Evolutionary conservation across 2,888 invertebrate species (phyloP), one percentile per base, ranked within the genome.

Genomic region (Andrena trimmerana): DNA sequence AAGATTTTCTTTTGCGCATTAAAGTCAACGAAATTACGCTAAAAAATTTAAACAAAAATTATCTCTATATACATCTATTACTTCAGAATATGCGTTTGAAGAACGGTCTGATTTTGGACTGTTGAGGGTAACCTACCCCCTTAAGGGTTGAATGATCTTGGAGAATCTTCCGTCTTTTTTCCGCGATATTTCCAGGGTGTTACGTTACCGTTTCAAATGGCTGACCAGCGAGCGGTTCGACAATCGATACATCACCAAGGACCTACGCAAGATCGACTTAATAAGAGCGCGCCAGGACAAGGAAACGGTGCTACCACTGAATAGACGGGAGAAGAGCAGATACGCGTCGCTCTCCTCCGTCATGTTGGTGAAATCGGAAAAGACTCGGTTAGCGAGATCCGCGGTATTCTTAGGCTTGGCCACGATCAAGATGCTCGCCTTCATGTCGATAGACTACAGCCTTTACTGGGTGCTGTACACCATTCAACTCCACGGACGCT

Each of bases 401-500:
- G 88, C 94, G 0, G 92, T 95, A 20, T 96, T 97, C 84, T 95
- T 98, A 92, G 89, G 95, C 0, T 94, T 97, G 20, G 96, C 97
- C 0, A 95, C 96, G 0, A 94, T 97, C 78, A 97, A 98, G 92
- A 94, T 98, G 16, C 93, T 95, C 33, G 96, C 97, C 63, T 97
- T 97, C 90, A 96, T 98, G 91, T 94, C 96, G 27, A 95, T 96
- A 2, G 98, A 98, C 93, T 97, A 97, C 92, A 96, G 96, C 29
- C 94, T 98, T 0, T 98, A 96, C 92, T 97, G 97, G 97, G 95
- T 98, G n/a, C 93, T 98, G 69, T 91, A 91, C 70, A 93, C 94
- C 65, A 94, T 96, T 27, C 90, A 94, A 65, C 90, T 92, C 78
- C 94, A 95, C 84, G 95, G 94, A 84, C 94, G 91, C 94, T 95